Base-by-base conservation (phyloP, 2,888 invertebrate species). In the Drosophila sordidula region DNA sequence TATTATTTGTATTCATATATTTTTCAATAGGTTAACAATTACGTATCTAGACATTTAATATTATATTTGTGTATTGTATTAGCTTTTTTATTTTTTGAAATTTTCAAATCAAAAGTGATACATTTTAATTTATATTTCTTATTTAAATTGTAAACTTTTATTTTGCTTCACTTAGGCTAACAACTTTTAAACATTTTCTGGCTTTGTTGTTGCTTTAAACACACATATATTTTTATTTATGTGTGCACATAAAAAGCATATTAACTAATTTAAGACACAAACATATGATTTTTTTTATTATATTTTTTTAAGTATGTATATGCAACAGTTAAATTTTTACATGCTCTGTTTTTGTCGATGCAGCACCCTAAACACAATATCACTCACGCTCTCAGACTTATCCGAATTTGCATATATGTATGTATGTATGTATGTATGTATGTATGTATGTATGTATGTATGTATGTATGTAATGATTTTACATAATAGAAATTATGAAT, bases 341-440 rank as follows among this genome's bases (percentile, higher is more conserved):
- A 63, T 86, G 61, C 72, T 67, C 66, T 65, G 51, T 58, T 65
- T 77, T 78, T 77, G 73, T 78, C 89, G 73, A 83, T 88, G 86
- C 91, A 88, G 90, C 91, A 90, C 86, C 88, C 90, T 91, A 90
- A 91, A 91, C 91, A 91, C 92, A 90, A 90, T 86, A 91, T 92
- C 91, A 92, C 91, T 91, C 91, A 90, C 91, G 86, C 92, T 78
- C 90, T 91, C 91, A 91, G 91, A 92, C 91, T 91, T 92, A 91
- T 92, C 91, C 91, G 91, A 92, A 90, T 89, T 84, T 87, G 70
- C 69, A 67, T 59, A 73, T 73, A 73, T 69, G 62, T 72, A 52
- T 78, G 59, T 75, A 51, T 66, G 39, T 47, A 38, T 50, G 32
- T 61, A 32, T 52, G 9, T 74, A 39, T 63, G 41, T 61, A 26